phyloP scores from a whole-genome alignment of 2,888 invertebrate genomes.

The Uloborus plumipes region DNA sequence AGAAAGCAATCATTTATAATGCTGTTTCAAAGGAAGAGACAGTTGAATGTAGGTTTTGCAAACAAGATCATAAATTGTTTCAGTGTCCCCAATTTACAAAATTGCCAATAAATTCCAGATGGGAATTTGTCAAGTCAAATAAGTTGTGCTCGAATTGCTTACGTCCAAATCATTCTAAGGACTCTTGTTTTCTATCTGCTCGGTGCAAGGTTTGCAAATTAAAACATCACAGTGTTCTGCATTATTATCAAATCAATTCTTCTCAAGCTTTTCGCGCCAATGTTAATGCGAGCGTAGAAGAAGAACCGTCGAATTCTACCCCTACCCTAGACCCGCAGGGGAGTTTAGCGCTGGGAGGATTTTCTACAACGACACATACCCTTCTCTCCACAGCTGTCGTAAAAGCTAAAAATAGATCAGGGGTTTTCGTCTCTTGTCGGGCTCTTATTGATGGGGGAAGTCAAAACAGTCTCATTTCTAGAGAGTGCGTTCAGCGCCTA shows the following conservation, averaged over 20 bases:
- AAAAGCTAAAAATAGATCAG: not conserved
- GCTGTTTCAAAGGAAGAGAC: not conserved
- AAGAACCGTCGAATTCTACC: too few species aligned
- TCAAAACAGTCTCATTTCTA: not conserved
- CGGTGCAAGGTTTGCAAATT: too few species aligned
- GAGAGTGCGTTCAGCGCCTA: too few species aligned
- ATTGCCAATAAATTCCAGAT: not conserved
- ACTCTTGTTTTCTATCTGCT: too few species aligned
- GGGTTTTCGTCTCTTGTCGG: not conserved
- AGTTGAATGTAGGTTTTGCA: not conserved
- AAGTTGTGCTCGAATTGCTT: too few species aligned
- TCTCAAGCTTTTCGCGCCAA: too few species aligned
- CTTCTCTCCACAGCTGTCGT: not conserved
- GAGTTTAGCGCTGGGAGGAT: too few species aligned
- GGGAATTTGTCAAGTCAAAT: not conserved
- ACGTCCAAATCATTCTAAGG: too few species aligned
- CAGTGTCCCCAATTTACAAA: not conserved
- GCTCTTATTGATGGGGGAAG: not conserved
- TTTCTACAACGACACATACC: not conserved
- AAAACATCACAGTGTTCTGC: not conserved
- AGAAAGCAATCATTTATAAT: not conserved
- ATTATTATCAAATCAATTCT: not conserved
- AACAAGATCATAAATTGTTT: not conserved
- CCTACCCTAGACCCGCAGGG: too few species aligned
- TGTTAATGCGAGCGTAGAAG: not conserved